Percentiles rank a stretch among this genome's conserved stretches.
Conservation (phyloP, 2,888 invertebrate species). For the Cheilosia urbana region DNA sequence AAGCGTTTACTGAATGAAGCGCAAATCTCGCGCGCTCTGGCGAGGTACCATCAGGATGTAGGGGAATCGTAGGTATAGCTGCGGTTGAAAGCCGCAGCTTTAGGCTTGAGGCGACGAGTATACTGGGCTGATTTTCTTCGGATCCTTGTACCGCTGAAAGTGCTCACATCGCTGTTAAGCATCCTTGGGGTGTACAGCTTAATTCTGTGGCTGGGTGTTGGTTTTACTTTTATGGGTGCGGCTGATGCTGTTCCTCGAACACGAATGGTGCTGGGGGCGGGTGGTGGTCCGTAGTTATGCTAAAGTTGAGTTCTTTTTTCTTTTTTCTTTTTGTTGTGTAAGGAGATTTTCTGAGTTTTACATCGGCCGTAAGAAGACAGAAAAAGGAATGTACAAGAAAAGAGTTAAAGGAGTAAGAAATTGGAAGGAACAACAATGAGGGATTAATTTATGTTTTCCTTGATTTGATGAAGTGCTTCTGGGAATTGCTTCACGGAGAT, state of each 20-base stretch:
- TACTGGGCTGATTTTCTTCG: constrained; percentile 61
- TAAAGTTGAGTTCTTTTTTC: constrained; percentile 20
- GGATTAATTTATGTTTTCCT: constrained; percentile 46
- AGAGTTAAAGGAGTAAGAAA: constrained; percentile 38
- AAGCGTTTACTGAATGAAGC: constrained; percentile 68
- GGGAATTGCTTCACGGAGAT: constrained; percentile 10
- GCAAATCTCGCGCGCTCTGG: constrained; percentile 59
- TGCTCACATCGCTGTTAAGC: constrained; percentile 28
- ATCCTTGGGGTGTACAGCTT: constrained; percentile 61
- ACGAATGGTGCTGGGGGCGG: not conserved
- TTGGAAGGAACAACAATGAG: constrained; percentile 44
- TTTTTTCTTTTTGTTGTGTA: constrained; percentile 7
- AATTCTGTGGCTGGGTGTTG: constrained; percentile 68
- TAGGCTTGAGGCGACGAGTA: constrained; percentile 68
- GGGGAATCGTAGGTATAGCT: not conserved
- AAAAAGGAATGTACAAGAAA: not conserved
- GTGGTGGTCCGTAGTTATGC: constrained; percentile 36
- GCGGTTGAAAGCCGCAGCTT: constrained; percentile 59
- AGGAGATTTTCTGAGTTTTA: constrained; percentile 8
- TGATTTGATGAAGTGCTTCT: constrained; percentile 41
- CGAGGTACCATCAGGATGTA: not conserved
- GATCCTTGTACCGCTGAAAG: constrained; percentile 26
- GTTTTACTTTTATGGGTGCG: constrained; percentile 58
- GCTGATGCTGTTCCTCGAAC: not conserved
- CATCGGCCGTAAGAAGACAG: not conserved